Evolutionary conservation across 2,888 invertebrate species (phyloP), one percentile per base, ranked within the genome.

Genomic region (Scaptomyza polygonia): DNA sequence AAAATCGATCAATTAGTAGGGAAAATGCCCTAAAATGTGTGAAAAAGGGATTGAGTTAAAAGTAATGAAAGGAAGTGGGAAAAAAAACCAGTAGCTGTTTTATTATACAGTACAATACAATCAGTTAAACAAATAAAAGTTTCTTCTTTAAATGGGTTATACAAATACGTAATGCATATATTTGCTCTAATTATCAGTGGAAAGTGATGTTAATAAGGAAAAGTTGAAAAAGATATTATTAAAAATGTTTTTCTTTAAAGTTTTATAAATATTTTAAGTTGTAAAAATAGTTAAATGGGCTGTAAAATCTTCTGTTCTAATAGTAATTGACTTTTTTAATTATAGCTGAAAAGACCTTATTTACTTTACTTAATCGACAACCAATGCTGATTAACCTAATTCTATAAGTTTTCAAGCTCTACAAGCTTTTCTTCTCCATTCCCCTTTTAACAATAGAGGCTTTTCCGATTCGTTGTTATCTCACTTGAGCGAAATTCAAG

Each of bases 1-100:
- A n/a, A 36, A 40, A 56, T 69, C 39, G 16, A 49, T 25, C 36
- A 48, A 48, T 32, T 48, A 48, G 48, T 6, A 36, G 5, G 6
- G 18, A 2, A 5, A 9, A 39, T 9, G 39, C 8, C 16, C 14
- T 36, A n/a, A 39, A 14, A 5, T 16, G 14, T 3, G 9, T 14
- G 12, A 14, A 14, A 34, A 2, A 36, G 36, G 36, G 8, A 36
- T 36, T 36, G 36, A 36, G 36, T 16, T 1, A 39, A 39, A 16
- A 16, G 16, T 16, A 39, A 39, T 39, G 8, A 39, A 39, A 39
- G 14, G 3, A 3, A 32, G 3, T 2, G 5, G 5, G 12, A 30
- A 30, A 16, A 39, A 16, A 39, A 39, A 9, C 16, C 39, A 16
- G 39, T 16, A 39, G 39, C 39, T 9, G 8, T 39, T 14, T 14